These are phyloP conservation scores for Choloepus didactylus DNA, from an alignment of 2,797 vertebrate genomes.

Conservation along the genomic window DNA sequence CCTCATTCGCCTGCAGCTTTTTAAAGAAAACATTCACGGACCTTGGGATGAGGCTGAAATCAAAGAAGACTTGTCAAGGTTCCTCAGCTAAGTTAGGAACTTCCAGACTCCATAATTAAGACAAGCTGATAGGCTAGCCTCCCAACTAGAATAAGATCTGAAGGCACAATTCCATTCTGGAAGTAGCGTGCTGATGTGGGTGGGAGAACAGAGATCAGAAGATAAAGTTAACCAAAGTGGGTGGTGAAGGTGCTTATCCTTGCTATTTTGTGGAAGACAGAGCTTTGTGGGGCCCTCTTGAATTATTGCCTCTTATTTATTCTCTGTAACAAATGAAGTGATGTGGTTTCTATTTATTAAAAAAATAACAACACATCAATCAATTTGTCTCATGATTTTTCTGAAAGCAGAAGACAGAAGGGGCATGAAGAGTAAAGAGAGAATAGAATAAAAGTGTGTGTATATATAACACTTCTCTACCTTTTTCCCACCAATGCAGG, in stretches of 20 bases:
- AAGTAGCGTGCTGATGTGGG: not conserved
- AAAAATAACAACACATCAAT: constrained; percentile 36
- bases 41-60: constrained; percentile 99
- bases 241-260: not conserved
- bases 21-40: constrained; percentile 98
- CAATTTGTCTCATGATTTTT: constrained; percentile 59
- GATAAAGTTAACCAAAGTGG: not conserved
- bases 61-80: constrained; percentile 94
- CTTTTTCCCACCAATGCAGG: not conserved
- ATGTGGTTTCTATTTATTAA: constrained; percentile 73
- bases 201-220: constrained; percentile 26
- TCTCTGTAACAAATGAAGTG: not conserved
- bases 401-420: not conserved
- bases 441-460: not conserved
- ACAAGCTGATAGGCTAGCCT: not conserved
- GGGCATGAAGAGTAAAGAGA: not conserved
- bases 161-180: not conserved
- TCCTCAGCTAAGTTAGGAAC: constrained; percentile 88
- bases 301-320: not conserved
- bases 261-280: not conserved
- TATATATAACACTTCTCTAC: not conserved
- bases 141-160: not conserved
- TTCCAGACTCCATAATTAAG: not conserved
- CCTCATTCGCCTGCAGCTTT: constrained; percentile 94
- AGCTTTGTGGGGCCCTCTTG: not conserved